Percentiles rank a stretch among this genome's conserved stretches.
Evolutionary conservation across 1,140 invertebrate genomes (phyloP).

Genomic region (Drosophila baimaii): DNA sequence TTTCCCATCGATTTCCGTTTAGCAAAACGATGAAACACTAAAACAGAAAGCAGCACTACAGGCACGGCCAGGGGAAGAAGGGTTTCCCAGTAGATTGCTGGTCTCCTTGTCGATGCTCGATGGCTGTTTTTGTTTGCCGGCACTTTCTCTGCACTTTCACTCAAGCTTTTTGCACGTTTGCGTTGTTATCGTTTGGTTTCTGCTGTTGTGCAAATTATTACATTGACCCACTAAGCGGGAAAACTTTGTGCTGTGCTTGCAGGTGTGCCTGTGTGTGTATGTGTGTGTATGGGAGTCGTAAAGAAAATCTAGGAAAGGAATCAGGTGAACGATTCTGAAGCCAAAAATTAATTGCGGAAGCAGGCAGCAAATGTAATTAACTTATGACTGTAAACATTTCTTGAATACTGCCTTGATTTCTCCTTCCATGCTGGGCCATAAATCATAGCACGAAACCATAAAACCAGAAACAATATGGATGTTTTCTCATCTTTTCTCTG

Average conservation of each 20-base stretch:
- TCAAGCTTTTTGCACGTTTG: constrained; percentile 61
- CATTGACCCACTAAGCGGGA: constrained; percentile 71
- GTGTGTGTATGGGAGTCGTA: constrained; percentile 10
- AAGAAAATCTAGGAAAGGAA: constrained; percentile 33
- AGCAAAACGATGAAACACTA: constrained; percentile 71
- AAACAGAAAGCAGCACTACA: constrained; percentile 50
- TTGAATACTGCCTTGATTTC: constrained; percentile 19
- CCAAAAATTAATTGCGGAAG: constrained; percentile 55
- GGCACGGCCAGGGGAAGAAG: neutral
- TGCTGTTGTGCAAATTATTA: constrained; percentile 76
- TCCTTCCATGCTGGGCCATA: constrained; percentile 39
- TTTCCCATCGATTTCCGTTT: constrained; percentile 76
- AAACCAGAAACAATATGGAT: neutral
- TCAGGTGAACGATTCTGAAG: constrained; percentile 22
- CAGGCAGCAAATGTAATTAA: constrained; percentile 64
- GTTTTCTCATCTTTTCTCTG: neutral
- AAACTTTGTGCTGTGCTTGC: constrained; percentile 34
- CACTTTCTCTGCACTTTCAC: constrained; percentile 62
- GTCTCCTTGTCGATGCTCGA: constrained; percentile 28
- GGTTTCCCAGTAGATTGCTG: constrained; percentile 49
- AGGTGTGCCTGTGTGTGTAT: too few relatives aligned
- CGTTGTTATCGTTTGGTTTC: constrained; percentile 62
- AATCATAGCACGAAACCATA: constrained; percentile 37
- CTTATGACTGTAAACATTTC: constrained; percentile 45
- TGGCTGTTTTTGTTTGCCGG: constrained; percentile 33